A percentile compares a stretch with the other conserved stretches of the same genome.
Conservation (phyloP, 2,888 invertebrate species). For the Athalia cordata region DNA sequence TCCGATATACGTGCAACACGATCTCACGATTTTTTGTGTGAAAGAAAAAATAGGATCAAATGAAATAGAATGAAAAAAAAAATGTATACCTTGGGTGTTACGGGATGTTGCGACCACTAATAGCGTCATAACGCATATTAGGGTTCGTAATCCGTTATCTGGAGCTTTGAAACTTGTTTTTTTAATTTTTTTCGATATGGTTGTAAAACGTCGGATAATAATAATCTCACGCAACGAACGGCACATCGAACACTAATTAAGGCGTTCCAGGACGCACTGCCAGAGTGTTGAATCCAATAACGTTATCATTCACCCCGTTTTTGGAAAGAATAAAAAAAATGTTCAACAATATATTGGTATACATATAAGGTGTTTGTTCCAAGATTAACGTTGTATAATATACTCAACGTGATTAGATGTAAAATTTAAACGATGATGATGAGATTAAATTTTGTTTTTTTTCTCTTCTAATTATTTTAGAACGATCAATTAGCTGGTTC, state of each 20-base stretch:
- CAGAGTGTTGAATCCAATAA: slow-evolving; percentile 13
- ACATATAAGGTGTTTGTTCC: neutral
- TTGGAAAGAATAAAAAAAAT: slow-evolving; percentile 1
- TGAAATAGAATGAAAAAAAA: no score
- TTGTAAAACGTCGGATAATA: neutral
- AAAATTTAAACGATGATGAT: no score
- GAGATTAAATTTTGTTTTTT: no score
- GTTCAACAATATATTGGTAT: slow-evolving; percentile 6
- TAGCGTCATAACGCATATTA: neutral
- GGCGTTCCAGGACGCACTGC: slow-evolving; percentile 17
- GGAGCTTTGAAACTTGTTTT: neutral
- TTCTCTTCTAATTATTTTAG: no score
- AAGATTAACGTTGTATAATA: neutral
- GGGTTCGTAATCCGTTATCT: neutral
- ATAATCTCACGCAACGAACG: slow-evolving; percentile 11
- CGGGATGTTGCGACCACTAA: neutral
- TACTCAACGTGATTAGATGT: no score
- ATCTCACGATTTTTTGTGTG: no score
- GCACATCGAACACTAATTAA: slow-evolving; percentile 34
- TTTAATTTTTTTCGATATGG: slow-evolving; percentile 8
- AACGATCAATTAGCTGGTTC: no score
- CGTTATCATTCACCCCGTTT: slow-evolving; percentile 16
- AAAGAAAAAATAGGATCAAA: no score
- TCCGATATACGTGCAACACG: no score
- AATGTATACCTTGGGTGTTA: neutral